These are phyloP conservation scores for Sinocyclocheilus grahami DNA, from an alignment of 2,113 vertebrate species.

Conservation along the genomic window DNA sequence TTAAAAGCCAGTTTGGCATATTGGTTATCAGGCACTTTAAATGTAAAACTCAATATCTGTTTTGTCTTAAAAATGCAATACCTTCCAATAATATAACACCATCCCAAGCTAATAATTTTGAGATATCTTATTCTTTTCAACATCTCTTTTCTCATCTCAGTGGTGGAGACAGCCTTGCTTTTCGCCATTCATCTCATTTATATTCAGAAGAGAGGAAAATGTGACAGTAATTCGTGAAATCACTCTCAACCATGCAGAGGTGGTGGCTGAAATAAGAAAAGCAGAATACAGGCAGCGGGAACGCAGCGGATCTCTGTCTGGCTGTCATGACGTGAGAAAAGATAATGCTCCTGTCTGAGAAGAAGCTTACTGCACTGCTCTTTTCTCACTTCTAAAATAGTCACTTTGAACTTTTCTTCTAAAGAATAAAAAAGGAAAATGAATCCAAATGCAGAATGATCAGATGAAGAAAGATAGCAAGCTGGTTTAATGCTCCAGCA, in stretches of 20 bases:
- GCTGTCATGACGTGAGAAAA: conserved; percentile 30
- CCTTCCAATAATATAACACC: not conserved
- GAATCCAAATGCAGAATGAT: conserved; percentile 23
- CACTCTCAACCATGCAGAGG: conserved; percentile 22
- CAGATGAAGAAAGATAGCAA: not conserved
- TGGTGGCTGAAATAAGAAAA: conserved; percentile 32
- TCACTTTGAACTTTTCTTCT: not conserved
- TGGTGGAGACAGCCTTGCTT: not conserved
- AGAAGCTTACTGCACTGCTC: conserved; percentile 19
- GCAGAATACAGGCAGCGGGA: conserved; percentile 11
- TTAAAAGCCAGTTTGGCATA: not conserved
- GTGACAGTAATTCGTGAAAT: conserved; percentile 18
- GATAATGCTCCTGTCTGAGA: conserved; percentile 26
- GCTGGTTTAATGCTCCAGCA: conserved; percentile 23
- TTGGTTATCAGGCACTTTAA: not conserved
- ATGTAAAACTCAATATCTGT: not conserved
- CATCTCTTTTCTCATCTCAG: not conserved
- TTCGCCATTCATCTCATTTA: conserved; percentile 10
- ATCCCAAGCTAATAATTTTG: not conserved
- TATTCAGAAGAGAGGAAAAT: conserved; percentile 20
- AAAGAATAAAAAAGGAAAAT: not conserved
- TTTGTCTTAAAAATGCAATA: not conserved
- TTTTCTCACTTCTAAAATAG: conserved; percentile 29
- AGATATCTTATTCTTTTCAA: not conserved
- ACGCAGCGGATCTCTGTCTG: conserved; percentile 6